phyloP scores from a whole-genome alignment of 1,140 invertebrate genomes.

The Choristoneura fumiferana region DNA sequence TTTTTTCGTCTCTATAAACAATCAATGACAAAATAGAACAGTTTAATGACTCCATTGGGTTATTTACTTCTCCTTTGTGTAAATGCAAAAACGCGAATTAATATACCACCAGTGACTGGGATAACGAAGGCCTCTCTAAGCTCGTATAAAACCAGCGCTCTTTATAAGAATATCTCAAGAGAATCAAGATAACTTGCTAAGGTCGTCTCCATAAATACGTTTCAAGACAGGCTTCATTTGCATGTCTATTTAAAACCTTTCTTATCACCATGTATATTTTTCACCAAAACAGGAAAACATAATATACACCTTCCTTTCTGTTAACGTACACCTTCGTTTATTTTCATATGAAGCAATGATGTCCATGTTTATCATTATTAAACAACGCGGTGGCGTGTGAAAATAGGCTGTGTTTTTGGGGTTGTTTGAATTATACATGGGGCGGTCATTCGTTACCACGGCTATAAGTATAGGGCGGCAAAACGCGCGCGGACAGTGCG shows the following conservation, averaged over 20 bases:
- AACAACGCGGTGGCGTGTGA: constrained; percentile 37
- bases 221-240: not conserved
- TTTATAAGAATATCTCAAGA: not conserved
- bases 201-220: not conserved
- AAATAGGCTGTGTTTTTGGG: constrained; percentile 40
- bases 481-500: constrained; percentile 58
- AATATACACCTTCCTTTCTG: not conserved
- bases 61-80: too few species aligned
- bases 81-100: too few species aligned
- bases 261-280: constrained; percentile 2
- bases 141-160: too few species aligned
- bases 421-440: constrained; percentile 56
- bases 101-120: too few species aligned
- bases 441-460: constrained; percentile 44
- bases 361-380: constrained; percentile 38
- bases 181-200: not conserved
- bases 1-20: too few species aligned
- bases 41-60: too few species aligned
- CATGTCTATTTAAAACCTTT: constrained; percentile 13
- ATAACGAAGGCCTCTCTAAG: too few species aligned
- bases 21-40: too few species aligned
- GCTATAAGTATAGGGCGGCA: constrained; percentile 59
- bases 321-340: not conserved
- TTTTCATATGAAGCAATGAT: constrained; percentile 27
- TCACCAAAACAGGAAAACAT: not conserved